Evolutionary conservation across 2,888 invertebrate genomes (phyloP).

Genomic region (Spisula solida): DNA sequence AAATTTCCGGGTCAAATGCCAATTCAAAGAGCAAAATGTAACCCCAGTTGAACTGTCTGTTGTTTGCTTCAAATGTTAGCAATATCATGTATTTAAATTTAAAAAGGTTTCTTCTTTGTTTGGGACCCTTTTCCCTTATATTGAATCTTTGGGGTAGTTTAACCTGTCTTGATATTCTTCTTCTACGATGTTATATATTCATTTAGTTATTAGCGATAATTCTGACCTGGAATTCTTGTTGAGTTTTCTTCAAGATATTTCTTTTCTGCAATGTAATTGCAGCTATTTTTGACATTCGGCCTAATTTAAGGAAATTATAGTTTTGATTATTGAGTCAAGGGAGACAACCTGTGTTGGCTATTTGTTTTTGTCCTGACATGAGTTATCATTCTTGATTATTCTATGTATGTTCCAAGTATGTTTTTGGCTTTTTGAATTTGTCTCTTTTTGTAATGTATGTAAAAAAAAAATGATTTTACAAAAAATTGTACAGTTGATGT

Average conservation of each 20-base stretch:
- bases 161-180: too few species aligned
- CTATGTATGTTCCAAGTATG: background rate
- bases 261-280: background rate
- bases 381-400: slow-evolving; percentile 8
- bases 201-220: too few species aligned
- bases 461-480: background rate
- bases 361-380: background rate
- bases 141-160: too few species aligned
- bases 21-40: too few species aligned
- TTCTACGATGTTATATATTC: too few species aligned
- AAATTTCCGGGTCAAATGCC: too few species aligned
- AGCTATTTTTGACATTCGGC: background rate
- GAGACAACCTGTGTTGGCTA: background rate
- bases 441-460: background rate
- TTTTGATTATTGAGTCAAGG: background rate
- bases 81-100: too few species aligned
- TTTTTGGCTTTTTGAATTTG: slow-evolving; percentile 2
- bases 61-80: too few species aligned
- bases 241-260: background rate
- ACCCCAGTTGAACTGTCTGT: too few species aligned
- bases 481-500: slow-evolving; percentile 25
- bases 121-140: too few species aligned
- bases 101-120: too few species aligned
- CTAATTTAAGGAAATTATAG: background rate
- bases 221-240: too few species aligned